phyloP scores from a whole-genome alignment of 2,797 vertebrate genomes.

The Syndactyla subalaris region DNA sequence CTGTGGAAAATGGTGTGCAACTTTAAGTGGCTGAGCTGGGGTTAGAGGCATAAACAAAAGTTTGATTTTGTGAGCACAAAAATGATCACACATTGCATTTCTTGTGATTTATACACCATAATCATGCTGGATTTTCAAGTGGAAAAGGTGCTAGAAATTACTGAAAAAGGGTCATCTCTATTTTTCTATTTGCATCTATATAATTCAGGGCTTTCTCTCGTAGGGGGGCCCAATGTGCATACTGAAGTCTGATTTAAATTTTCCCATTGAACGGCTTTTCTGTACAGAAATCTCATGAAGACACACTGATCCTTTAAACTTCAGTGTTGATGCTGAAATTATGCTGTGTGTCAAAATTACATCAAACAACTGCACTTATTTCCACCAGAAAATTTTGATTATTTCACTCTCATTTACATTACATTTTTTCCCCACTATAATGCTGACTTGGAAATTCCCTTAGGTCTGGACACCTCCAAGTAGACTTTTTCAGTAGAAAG shows the following conservation, averaged over 20 bases:
- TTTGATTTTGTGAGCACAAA: background rate
- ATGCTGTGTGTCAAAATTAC: constrained; percentile 70
- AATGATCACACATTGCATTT: background rate
- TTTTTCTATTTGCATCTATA: constrained; percentile 28
- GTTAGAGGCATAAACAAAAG: background rate
- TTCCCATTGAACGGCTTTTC: constrained; percentile 30
- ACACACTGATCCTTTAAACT: constrained; percentile 49
- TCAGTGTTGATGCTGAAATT: constrained; percentile 65
- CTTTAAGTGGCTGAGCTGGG: background rate
- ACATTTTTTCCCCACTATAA: constrained; percentile 15
- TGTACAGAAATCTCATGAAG: constrained; percentile 31
- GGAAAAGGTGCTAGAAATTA: constrained; percentile 41
- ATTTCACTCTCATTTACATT: constrained; percentile 75
- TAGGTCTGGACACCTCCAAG: constrained; percentile 61
- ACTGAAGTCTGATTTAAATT: background rate
- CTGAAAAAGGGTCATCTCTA: background rate
- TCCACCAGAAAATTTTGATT: constrained; percentile 75
- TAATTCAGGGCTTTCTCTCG: background rate
- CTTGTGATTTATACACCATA: background rate
- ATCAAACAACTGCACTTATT: constrained; percentile 75
- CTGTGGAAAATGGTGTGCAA: background rate
- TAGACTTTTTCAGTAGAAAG: constrained; percentile 46
- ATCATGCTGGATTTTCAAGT: constrained; percentile 18
- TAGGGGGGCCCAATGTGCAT: background rate
- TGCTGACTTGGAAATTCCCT: constrained; percentile 74